phyloP scores from a whole-genome alignment of 2,113 vertebrate genomes.

The Gnathonemus longibarbis region DNA sequence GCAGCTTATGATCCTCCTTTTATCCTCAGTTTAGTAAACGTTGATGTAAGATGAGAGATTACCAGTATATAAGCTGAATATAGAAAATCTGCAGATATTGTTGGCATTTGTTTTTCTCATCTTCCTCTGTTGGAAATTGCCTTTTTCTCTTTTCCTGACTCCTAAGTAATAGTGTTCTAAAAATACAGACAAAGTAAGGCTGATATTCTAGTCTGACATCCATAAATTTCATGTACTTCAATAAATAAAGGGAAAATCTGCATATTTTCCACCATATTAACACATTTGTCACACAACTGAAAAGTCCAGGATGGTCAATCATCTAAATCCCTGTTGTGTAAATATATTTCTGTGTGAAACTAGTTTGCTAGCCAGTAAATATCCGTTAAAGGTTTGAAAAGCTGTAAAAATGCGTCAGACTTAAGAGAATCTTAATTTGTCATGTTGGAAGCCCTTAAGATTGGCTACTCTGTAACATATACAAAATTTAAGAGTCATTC shows the following conservation, averaged over 20 bases:
- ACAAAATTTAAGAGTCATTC: not conserved
- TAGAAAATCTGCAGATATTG: not conserved
- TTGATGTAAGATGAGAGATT: not conserved
- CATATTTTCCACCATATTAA: not conserved
- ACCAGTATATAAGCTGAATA: not conserved
- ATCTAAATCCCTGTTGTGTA: not conserved
- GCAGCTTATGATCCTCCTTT: not conserved
- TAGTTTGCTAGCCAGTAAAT: constrained; percentile 35
- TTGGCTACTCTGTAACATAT: not conserved
- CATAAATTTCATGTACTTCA: not conserved
- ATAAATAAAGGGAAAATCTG: not conserved
- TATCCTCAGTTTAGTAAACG: not conserved
- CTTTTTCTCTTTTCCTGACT: not conserved
- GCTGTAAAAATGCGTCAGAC: not conserved
- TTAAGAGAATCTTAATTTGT: not conserved
- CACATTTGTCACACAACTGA: not conserved
- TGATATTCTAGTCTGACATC: not conserved
- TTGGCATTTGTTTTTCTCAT: not conserved
- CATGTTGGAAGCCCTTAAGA: not conserved
- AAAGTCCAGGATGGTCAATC: not conserved
- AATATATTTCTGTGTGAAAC: not conserved
- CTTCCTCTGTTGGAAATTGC: not conserved
- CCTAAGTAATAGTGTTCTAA: not conserved
- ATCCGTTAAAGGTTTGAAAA: constrained; percentile 21
- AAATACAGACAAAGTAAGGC: not conserved